A percentile compares a stretch with the other conserved stretches of the same genome.
These are phyloP conservation scores for Nasonovia ribisnigri DNA, from an alignment of 2,888 invertebrate species.

Conservation along the genomic window DNA sequence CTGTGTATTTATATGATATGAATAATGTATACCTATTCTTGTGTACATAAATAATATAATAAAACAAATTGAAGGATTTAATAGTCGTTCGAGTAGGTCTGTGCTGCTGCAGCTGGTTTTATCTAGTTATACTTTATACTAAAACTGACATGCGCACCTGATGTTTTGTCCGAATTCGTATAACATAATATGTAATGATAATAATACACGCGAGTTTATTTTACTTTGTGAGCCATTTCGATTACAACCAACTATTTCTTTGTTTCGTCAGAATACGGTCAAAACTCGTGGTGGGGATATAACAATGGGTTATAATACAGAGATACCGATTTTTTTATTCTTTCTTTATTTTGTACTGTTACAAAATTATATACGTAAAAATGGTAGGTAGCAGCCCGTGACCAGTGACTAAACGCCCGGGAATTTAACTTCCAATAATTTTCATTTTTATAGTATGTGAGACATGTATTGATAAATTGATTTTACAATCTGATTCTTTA, in stretches of 20 bases:
- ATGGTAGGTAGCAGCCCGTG: slow-evolving; percentile 61
- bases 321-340: slow-evolving; percentile 61
- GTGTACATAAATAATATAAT: neutral
- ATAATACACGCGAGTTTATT: slow-evolving; percentile 51
- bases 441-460: slow-evolving; percentile 18
- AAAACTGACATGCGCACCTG: slow-evolving; percentile 40
- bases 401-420: slow-evolving; percentile 56
- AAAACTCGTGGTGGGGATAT: slow-evolving; percentile 51
- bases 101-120: slow-evolving; percentile 13
- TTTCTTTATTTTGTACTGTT: slow-evolving; percentile 62
- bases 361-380: slow-evolving; percentile 61
- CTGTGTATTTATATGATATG: neutral
- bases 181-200: slow-evolving; percentile 52
- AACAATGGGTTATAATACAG: slow-evolving; percentile 59
- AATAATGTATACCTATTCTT: neutral
- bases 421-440: slow-evolving; percentile 56
- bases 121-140: slow-evolving; percentile 32
- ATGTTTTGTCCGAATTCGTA: slow-evolving; percentile 49
- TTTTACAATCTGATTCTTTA: neutral
- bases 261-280: slow-evolving; percentile 56
- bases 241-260: slow-evolving; percentile 62
- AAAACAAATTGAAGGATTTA: neutral
- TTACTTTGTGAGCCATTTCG: slow-evolving; percentile 62
- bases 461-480: too few species aligned
- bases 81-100: neutral